A percentile compares a stretch with the other conserved stretches of the same genome.
These are phyloP conservation scores for Marasmarcha lunaedactyla DNA, from an alignment of 2,888 invertebrate species.

Conservation along the genomic window DNA sequence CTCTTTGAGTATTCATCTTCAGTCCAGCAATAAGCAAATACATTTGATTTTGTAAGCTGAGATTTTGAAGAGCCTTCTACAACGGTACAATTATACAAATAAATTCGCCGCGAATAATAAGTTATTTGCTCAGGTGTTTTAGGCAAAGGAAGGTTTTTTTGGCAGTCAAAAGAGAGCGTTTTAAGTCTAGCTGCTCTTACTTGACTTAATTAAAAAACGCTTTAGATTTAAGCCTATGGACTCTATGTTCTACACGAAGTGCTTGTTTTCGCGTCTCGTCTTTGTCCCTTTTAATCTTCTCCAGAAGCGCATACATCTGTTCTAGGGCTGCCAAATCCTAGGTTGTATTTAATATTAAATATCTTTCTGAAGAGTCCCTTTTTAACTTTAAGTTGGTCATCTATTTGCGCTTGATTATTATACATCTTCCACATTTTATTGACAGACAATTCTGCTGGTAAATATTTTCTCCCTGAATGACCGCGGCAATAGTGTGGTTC, in stretches of 20 bases:
- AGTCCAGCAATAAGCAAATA: conserved; percentile 20
- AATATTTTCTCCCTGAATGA: conserved; percentile 12
- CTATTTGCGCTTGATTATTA: conserved; percentile 13
- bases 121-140: conserved; percentile 23
- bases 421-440: conserved; percentile 15
- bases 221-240: neutral
- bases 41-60: conserved; percentile 17
- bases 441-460: conserved; percentile 14
- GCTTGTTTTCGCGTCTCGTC: neutral
- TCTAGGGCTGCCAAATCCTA: conserved; percentile 13
- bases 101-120: conserved; percentile 28
- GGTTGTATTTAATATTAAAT: conserved; percentile 11
- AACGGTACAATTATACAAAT: conserved; percentile 27
- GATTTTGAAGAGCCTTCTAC: conserved; percentile 22
- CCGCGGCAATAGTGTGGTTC: conserved; percentile 19
- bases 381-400: conserved; percentile 12
- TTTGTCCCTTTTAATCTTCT: neutral
- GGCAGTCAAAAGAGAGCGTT: neutral
- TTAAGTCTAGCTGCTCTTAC: neutral
- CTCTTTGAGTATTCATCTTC: conserved; percentile 16
- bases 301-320: conserved; percentile 9
- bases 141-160: neutral
- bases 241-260: neutral
- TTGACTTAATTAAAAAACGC: neutral
- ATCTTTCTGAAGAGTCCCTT: conserved; percentile 11